Conservation (phyloP, 2,113 vertebrate genomes). For the Argyrosomus japonicus region DNA sequence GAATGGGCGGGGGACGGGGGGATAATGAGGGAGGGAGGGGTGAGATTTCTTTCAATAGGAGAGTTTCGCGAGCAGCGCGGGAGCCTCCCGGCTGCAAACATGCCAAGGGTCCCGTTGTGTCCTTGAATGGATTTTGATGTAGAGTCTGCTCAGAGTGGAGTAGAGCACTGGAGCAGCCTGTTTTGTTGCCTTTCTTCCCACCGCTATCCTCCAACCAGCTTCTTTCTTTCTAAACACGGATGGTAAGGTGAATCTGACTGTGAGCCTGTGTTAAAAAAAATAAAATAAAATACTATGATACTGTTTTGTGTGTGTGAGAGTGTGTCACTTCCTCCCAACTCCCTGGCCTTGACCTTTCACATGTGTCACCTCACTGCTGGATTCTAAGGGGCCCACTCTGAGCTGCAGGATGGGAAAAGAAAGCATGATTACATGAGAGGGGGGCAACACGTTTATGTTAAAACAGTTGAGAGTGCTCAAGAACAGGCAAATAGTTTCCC, state of each 20-base stretch:
- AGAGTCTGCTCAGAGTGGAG: slow-evolving; percentile 2
- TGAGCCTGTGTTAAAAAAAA: slow-evolving; percentile 26
- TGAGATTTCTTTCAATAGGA: slow-evolving; percentile 47
- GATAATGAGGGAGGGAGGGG: slow-evolving; percentile 18
- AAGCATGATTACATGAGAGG: not conserved
- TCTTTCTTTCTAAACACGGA: slow-evolving; percentile 2
- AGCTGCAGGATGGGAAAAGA: not conserved
- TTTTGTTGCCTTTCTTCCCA: not conserved
- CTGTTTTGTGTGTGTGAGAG: not conserved
- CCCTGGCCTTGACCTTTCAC: slow-evolving; percentile 31
- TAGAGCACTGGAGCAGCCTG: slow-evolving; percentile 15
- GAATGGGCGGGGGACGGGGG: not conserved
- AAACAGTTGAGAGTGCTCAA: not conserved
- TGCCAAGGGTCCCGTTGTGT: slow-evolving; percentile 14
- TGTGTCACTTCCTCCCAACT: slow-evolving; percentile 16
- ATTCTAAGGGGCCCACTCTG: not conserved
- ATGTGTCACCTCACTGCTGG: not conserved
- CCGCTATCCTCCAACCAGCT: not conserved
- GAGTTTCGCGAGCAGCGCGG: not conserved
- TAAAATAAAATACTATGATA: not conserved
- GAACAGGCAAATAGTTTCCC: not conserved
- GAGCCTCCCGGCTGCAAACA: not conserved
- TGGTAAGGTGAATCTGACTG: slow-evolving; percentile 19
- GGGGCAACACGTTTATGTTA: not conserved
- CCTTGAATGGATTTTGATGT: slow-evolving; percentile 21